A percentile compares a stretch with the other conserved stretches of the same genome.
These are phyloP conservation scores for Ctenodactylus gundi DNA, from an alignment of 2,113 vertebrate species.

Conservation along the genomic window DNA sequence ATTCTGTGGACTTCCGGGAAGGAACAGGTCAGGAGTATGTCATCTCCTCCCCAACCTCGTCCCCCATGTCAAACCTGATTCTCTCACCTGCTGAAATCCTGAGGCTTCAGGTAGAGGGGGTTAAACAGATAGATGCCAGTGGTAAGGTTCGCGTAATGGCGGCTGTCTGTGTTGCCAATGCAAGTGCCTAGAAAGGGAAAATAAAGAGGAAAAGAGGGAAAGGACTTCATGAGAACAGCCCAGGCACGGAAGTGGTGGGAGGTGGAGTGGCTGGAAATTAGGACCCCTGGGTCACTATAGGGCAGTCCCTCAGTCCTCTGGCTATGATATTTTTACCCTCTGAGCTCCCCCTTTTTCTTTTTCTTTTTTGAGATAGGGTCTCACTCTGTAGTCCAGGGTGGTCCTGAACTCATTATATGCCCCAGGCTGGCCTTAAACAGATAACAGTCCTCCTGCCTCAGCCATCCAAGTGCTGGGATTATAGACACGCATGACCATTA, in stretches of 20 bases:
- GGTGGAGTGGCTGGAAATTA: not conserved
- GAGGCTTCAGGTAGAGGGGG: slow-evolving; percentile 85
- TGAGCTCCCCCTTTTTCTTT: too few species aligned
- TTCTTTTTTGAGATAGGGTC: too few species aligned
- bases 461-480: too few species aligned
- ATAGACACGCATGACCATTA: too few species aligned
- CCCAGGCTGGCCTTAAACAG: too few species aligned
- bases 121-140: slow-evolving; percentile 90
- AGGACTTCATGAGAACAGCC: not conserved
- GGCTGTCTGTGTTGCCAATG: slow-evolving; percentile 93
- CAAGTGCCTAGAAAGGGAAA: slow-evolving; percentile 86
- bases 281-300: not conserved
- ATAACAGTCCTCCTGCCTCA: too few species aligned
- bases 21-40: not conserved
- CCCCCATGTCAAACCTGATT: not conserved
- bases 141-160: slow-evolving; percentile 90
- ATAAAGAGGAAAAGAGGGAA: not conserved
- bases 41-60: too few species aligned
- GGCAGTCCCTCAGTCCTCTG: not conserved
- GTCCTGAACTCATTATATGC: too few species aligned
- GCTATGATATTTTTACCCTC: not conserved
- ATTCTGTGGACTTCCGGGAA: not conserved
- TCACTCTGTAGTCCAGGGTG: too few species aligned
- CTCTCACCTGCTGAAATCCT: slow-evolving; percentile 86
- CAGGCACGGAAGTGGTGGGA: not conserved